Evolutionary conservation across 2,797 vertebrate genomes (phyloP), one percentile per base, ranked within the genome.

Genomic region (Scomberomorus guttatus): DNA sequence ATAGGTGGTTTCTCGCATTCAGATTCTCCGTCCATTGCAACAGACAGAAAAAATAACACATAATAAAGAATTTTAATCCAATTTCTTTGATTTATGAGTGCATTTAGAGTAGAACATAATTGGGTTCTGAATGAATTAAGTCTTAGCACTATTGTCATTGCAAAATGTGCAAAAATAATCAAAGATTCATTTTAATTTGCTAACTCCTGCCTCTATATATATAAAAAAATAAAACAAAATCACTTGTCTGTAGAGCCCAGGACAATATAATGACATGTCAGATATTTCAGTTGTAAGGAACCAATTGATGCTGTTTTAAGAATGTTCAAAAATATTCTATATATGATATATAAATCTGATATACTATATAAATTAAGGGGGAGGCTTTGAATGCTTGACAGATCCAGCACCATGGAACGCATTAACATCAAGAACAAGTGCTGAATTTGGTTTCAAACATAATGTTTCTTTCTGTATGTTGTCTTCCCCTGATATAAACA

Each of bases 171-270:
- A 15, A 44, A 44, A 44, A 44, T 44, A 44, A 44, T 14, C 13
- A 32, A 42, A 55, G 8, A 51, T 60, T 52, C 32, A 52, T 61
- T 63, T 46, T 14, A 61, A 62, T 58, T 58, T 32, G 29, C 6
- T 50, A 42, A 54, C 2, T 20, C 6, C 34, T 52, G 17, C 25
- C 9, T 58, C 12, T 57, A 4, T 58, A 56, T 46, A 52, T 29
- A 29, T 3, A 32, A 83, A 65, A 63, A n/a, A n/a, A n/a, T n/a
- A n/a, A n/a, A n/a, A n/a, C n/a, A n/a, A n/a, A n/a, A n/a, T n/a
- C 1, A 12, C 12, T 32, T 17, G 20, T 46, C 25, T 34, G 5
- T 4, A 24, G 20, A 66, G 50, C 8, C 13, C 44, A 18, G 11
- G 18, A 62, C 22, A 46, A 14, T 29, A n/a, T 37, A 24, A 58